Conservation (phyloP, 2,888 invertebrate genomes). For the Beris chalybata region DNA sequence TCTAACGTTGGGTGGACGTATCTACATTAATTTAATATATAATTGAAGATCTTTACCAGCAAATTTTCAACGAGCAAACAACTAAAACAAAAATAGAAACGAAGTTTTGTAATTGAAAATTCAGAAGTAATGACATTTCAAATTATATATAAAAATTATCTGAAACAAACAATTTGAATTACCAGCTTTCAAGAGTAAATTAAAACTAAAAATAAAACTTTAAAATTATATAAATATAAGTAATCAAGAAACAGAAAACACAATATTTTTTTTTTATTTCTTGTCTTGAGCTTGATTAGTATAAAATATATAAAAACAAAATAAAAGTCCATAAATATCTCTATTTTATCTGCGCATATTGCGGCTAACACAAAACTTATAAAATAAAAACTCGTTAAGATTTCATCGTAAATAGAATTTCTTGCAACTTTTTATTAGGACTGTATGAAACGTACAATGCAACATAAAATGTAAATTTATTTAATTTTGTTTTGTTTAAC, state of each 20-base stretch:
- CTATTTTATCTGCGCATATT: neutral
- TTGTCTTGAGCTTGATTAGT: constrained; percentile 25
- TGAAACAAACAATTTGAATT: constrained; percentile 9
- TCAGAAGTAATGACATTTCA: neutral
- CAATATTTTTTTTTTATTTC: constrained; percentile 5
- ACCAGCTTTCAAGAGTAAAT: constrained; percentile 25
- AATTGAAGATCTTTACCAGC: constrained; percentile 40
- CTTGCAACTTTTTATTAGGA: too few relatives aligned
- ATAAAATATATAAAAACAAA: constrained; percentile 27
- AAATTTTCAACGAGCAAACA: constrained; percentile 20
- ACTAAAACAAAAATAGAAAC: constrained; percentile 32
- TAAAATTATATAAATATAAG: constrained; percentile 22
- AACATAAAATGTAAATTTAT: too few relatives aligned
- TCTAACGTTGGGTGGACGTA: constrained; percentile 51
- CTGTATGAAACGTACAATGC: too few relatives aligned
- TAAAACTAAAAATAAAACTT: constrained; percentile 31
- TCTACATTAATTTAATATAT: constrained; percentile 54
- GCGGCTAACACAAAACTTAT: constrained; percentile 2
- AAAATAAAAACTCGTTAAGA: too few relatives aligned
- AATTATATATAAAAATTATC: constrained; percentile 25
- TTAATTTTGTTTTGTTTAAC: too few relatives aligned
- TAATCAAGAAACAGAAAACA: constrained; percentile 15
- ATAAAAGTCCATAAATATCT: constrained; percentile 11
- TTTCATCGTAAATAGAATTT: too few relatives aligned
- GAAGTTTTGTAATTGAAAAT: constrained; percentile 13